Percentiles rank a stretch among this genome's conserved stretches.
phyloP scores from a whole-genome alignment of 2,113 vertebrate genomes.

The Crotophaga sulcirostris region DNA sequence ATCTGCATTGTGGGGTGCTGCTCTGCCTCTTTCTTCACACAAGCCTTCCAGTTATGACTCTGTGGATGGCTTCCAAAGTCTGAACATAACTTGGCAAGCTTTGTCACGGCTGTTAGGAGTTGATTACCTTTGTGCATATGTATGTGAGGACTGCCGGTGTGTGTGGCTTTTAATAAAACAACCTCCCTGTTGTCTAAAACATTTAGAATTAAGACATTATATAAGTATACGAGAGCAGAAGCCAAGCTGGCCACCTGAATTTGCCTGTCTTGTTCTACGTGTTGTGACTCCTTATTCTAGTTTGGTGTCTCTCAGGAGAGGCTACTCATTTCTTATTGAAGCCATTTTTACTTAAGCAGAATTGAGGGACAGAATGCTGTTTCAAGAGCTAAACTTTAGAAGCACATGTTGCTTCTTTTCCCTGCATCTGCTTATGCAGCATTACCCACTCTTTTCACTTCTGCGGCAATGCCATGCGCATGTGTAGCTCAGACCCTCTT shows the following conservation, averaged over 20 bases:
- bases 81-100: conserved; percentile 40
- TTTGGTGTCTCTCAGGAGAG: neutral
- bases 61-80: neutral
- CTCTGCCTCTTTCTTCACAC: conserved; percentile 1
- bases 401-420: neutral
- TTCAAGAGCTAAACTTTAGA: neutral
- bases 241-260: neutral
- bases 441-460: neutral
- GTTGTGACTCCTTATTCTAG: neutral
- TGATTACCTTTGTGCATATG: conserved; percentile 52
- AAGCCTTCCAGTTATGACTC: conserved; percentile 22
- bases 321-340: neutral
- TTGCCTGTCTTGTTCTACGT: neutral
- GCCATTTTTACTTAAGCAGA: neutral
- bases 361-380: neutral
- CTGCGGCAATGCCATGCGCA: neutral
- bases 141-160: neutral
- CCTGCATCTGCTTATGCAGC: rapidly evolving
- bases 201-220: neutral
- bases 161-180: conserved; percentile 7
- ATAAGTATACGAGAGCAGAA: neutral
- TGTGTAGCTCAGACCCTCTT: rapidly evolving
- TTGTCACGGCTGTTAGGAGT: neutral
- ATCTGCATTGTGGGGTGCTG: neutral
- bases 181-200: neutral